phyloP scores from a whole-genome alignment of 2,888 invertebrate genomes.

The Agapetus fuscipes region DNA sequence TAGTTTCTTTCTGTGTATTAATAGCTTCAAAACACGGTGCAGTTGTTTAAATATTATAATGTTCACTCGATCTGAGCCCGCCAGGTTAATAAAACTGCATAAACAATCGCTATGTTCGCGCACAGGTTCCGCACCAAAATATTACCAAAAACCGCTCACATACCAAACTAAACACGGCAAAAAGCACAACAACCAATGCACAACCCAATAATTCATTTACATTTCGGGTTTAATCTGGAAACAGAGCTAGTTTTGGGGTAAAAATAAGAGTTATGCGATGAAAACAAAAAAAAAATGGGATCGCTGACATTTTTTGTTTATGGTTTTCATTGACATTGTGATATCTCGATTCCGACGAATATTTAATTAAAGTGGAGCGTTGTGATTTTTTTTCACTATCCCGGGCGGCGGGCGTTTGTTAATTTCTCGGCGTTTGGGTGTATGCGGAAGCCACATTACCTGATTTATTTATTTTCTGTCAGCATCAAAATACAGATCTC shows the following conservation, averaged over 20 bases:
- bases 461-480: conserved; percentile 46
- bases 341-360: conserved; percentile 11
- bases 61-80: conserved; percentile 1
- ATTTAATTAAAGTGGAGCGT: no score
- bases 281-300: conserved; percentile 44
- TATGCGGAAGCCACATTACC: conserved; percentile 25
- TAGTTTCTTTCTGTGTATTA: background rate
- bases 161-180: no score
- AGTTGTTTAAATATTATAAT: no score
- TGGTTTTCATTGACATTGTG: conserved; percentile 40
- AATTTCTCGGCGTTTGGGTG: conserved; percentile 21
- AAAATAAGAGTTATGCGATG: conserved; percentile 17
- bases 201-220: no score
- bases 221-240: no score
- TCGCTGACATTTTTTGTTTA: conserved; percentile 52
- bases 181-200: no score
- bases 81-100: conserved; percentile 15
- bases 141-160: no score
- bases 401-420: no score
- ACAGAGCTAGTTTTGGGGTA: conserved; percentile 5
- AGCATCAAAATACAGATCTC: conserved; percentile 49
- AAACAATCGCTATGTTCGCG: no score
- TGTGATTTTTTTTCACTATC: no score
- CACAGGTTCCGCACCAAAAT: no score
- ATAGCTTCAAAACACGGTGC: no score